A percentile compares a stretch with the other conserved stretches of the same genome.
Conservation (phyloP, 1,140 invertebrate genomes). For the Tachypleus tridentatus region DNA sequence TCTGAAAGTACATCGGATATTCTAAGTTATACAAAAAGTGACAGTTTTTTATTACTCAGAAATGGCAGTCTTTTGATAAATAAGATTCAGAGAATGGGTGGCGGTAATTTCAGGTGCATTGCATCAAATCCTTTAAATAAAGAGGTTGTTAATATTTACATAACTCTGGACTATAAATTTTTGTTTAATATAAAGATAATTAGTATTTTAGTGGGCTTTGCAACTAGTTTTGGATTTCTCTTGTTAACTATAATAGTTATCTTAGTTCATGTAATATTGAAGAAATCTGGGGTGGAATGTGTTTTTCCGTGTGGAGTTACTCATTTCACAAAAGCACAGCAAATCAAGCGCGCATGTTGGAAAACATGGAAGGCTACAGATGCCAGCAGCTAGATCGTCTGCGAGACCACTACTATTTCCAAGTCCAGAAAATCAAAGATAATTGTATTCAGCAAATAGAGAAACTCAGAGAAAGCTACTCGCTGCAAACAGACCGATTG, state of each 20-base stretch:
- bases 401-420: conserved; percentile 78
- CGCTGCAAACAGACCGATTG: conserved; percentile 70
- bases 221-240: conserved; percentile 63
- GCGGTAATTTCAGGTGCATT: conserved; percentile 75
- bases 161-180: conserved; percentile 66
- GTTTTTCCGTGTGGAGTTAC: too few species aligned
- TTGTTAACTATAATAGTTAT: conserved; percentile 61
- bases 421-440: conserved; percentile 78
- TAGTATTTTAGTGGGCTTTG: conserved; percentile 65
- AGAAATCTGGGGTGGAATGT: conserved; percentile 30
- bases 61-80: conserved; percentile 55
- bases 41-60: conserved; percentile 35
- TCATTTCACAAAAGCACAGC: conserved; percentile 54
- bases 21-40: too few species aligned
- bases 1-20: too few species aligned
- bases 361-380: conserved; percentile 81
- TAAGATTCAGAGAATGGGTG: conserved; percentile 55
- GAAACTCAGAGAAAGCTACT: conserved; percentile 82
- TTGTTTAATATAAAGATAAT: conserved; percentile 67
- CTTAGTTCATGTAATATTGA: conserved; percentile 46
- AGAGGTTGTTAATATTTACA: conserved; percentile 29
- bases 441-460: conserved; percentile 87
- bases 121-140: conserved; percentile 71
- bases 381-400: conserved; percentile 67
- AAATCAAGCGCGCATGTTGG: conserved; percentile 53